Evolutionary conservation across 2,888 invertebrate species (phyloP).

Genomic region (Lymantria dispar): DNA sequence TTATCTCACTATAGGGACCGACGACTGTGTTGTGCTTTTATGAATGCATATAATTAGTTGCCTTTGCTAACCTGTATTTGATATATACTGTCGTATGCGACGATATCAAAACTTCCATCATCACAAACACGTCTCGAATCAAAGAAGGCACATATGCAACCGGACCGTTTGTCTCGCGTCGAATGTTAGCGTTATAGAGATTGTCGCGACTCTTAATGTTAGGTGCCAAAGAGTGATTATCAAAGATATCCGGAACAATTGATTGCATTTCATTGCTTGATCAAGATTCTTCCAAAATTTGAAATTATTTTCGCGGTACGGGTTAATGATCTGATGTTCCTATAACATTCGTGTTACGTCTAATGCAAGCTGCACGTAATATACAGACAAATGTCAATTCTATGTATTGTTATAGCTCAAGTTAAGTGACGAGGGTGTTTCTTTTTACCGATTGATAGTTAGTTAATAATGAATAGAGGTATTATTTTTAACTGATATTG

Average conservation of each 20-base stretch:
- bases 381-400: conserved; percentile 73
- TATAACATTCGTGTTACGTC: conserved; percentile 67
- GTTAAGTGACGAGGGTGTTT: conserved; percentile 72
- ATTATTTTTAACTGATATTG: conserved; percentile 67
- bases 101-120: background rate
- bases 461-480: conserved; percentile 45
- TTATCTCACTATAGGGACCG: conserved; percentile 63
- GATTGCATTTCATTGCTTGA: conserved; percentile 63
- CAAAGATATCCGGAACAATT: conserved; percentile 75
- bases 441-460: conserved; percentile 64
- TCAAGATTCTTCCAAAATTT: conserved; percentile 75
- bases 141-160: conserved; percentile 49
- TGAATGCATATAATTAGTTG: conserved; percentile 67
- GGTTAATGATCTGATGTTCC: conserved; percentile 81
- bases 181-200: conserved; percentile 44
- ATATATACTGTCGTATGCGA: conserved; percentile 29
- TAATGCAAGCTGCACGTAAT: conserved; percentile 55
- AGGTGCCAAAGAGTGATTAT: conserved; percentile 82
- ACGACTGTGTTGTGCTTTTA: conserved; percentile 50
- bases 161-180: conserved; percentile 44
- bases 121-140: conserved; percentile 6
- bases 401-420: conserved; percentile 77
- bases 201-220: conserved; percentile 61
- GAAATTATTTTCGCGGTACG: conserved; percentile 73
- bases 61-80: conserved; percentile 59